phyloP scores from a whole-genome alignment of 2,113 vertebrate genomes.

The Gallinago media region DNA sequence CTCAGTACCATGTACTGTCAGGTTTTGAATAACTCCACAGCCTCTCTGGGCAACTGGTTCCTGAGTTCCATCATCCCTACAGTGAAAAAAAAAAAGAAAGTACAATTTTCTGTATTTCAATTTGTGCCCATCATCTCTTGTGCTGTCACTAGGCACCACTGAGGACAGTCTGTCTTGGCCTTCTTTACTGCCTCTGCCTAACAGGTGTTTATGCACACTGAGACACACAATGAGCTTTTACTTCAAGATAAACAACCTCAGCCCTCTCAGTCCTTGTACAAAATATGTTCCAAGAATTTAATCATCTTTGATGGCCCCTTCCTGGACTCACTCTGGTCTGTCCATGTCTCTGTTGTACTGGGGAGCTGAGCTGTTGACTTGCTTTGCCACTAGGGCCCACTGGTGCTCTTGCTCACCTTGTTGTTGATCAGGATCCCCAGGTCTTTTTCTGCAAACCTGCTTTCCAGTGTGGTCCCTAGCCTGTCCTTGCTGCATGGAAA shows the following conservation, averaged over 20 bases:
- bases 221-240: neutral
- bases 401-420: neutral
- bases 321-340: neutral
- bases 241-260: neutral
- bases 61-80: neutral
- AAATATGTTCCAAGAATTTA: neutral
- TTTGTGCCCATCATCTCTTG: neutral
- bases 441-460: neutral
- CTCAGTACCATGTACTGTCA: neutral
- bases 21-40: neutral
- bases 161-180: neutral
- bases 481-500: neutral
- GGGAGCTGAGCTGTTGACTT: neutral
- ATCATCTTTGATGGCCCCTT: neutral
- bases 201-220: neutral
- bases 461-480: neutral
- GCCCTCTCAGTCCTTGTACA: neutral
- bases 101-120: neutral
- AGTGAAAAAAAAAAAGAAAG: neutral
- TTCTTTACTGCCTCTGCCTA: neutral
- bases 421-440: neutral
- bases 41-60: neutral
- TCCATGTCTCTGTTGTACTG: neutral
- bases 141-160: neutral
- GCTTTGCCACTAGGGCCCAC: neutral